phyloP scores from a whole-genome alignment of 2,888 invertebrate genomes.

The Geotrupes spiniger region DNA sequence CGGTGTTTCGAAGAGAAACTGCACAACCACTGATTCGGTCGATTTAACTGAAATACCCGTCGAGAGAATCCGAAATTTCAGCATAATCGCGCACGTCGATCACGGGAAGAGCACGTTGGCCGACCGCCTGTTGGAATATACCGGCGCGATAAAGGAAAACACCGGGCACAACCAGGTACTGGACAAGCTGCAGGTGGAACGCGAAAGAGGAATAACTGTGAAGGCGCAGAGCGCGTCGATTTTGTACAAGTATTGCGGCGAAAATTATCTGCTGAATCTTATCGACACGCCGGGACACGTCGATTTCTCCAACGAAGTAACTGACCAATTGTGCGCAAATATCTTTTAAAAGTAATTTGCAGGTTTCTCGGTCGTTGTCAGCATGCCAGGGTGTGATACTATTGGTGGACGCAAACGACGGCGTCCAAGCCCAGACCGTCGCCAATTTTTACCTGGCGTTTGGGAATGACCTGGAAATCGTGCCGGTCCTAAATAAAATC shows the following conservation, averaged over 20 bases:
- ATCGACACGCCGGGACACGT: slow-evolving; percentile 99
- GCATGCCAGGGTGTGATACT: slow-evolving; percentile 95
- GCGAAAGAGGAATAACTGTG: slow-evolving; percentile 96
- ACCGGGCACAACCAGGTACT: slow-evolving; percentile 68
- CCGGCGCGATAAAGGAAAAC: slow-evolving; percentile 73
- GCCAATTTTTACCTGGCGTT: slow-evolving; percentile 94
- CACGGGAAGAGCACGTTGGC: slow-evolving; percentile 98
- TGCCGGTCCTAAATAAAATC: slow-evolving; percentile 96
- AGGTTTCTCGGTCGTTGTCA: slow-evolving; percentile 81
- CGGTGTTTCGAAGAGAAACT: too few relatives aligned
- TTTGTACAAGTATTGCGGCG: slow-evolving; percentile 66
- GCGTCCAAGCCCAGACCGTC: slow-evolving; percentile 95
- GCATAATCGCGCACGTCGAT: slow-evolving; percentile 98
- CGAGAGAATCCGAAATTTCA: slow-evolving; percentile 80
- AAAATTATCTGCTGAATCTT: slow-evolving; percentile 82
- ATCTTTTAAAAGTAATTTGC: slow-evolving; percentile 21
- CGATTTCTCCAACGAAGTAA: slow-evolving; percentile 86
- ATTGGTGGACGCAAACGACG: slow-evolving; percentile 94
- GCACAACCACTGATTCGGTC: too few relatives aligned
- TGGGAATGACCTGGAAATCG: slow-evolving; percentile 73
- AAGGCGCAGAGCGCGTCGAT: slow-evolving; percentile 96
- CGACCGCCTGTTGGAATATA: slow-evolving; percentile 89
- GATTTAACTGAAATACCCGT: slow-evolving; percentile 44
- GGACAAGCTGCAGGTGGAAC: slow-evolving; percentile 83
- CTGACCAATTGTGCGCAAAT: slow-evolving; percentile 6